These are phyloP conservation scores for Chelon labrosus DNA, from an alignment of 2,797 vertebrate genomes.

Conservation along the genomic window DNA sequence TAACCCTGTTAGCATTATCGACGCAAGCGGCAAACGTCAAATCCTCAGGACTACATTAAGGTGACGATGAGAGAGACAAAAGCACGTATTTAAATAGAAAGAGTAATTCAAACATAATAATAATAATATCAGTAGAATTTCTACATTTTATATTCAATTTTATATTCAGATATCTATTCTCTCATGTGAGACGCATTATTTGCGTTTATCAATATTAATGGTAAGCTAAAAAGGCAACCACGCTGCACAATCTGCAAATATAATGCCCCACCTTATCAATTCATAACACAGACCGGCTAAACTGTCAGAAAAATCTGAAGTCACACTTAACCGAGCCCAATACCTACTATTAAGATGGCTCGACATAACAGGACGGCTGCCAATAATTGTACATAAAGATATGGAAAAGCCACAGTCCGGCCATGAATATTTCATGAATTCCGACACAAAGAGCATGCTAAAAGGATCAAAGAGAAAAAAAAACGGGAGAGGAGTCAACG, in stretches of 20 bases:
- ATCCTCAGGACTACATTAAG: conserved; percentile 66
- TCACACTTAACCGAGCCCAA: conserved; percentile 83
- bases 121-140: conserved; percentile 1
- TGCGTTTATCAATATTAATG: conserved; percentile 82
- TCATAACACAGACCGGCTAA: conserved; percentile 79
- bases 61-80: conserved; percentile 38
- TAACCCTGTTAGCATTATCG: conserved; percentile 80
- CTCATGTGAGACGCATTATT: conserved; percentile 70
- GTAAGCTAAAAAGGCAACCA: conserved; percentile 68
- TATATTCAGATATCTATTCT: conserved; percentile 35
- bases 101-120: conserved; percentile 12
- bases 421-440: conserved; percentile 88
- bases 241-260: conserved; percentile 77
- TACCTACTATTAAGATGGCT: conserved; percentile 83
- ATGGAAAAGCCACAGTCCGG: conserved; percentile 84
- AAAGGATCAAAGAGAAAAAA: conserved; percentile 86
- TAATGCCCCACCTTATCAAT: conserved; percentile 81
- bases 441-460: conserved; percentile 86
- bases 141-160: background rate
- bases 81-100: conserved; percentile 13
- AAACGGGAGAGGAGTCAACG: conserved; percentile 81
- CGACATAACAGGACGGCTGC: conserved; percentile 84
- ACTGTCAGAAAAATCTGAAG: conserved; percentile 85
- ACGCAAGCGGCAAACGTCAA: conserved; percentile 59
- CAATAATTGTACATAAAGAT: conserved; percentile 89